Percentiles rank a stretch among this genome's conserved stretches.
Evolutionary conservation across 2,888 invertebrate species (phyloP).

Genomic region (Apamea epomidion): DNA sequence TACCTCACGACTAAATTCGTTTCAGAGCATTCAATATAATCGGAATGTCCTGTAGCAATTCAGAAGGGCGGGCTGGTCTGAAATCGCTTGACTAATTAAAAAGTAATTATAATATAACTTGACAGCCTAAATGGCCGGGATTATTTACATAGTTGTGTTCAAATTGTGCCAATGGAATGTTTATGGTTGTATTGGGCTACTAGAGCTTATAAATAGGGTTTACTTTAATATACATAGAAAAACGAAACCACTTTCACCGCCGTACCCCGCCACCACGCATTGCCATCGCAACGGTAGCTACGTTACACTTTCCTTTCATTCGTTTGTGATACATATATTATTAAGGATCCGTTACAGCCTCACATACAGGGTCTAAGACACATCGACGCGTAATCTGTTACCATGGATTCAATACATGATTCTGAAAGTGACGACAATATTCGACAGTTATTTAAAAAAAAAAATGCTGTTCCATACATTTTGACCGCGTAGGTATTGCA

Average conservation of each 20-base stretch:
- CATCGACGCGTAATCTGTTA: neutral
- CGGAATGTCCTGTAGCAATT: conserved; percentile 36
- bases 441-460: too few relatives aligned
- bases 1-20: conserved; percentile 43
- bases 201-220: neutral
- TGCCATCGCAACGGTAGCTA: conserved; percentile 11
- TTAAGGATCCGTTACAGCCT: neutral
- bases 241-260: neutral
- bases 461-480: neutral
- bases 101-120: conserved; percentile 49
- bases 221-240: neutral
- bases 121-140: conserved; percentile 12
- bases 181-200: neutral
- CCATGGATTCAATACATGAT: neutral
- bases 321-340: neutral
- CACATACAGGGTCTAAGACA: neutral
- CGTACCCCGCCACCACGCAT: neutral
- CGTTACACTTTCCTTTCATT: conserved; percentile 15
- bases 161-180: conserved; percentile 18
- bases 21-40: conserved; percentile 44
- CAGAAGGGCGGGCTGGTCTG: conserved; percentile 7
- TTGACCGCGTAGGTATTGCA: neutral
- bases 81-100: conserved; percentile 44
- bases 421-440: neutral
- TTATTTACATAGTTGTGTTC: conserved; percentile 27